phyloP scores from a whole-genome alignment of 1,140 invertebrate species.

The Periplaneta americana region DNA sequence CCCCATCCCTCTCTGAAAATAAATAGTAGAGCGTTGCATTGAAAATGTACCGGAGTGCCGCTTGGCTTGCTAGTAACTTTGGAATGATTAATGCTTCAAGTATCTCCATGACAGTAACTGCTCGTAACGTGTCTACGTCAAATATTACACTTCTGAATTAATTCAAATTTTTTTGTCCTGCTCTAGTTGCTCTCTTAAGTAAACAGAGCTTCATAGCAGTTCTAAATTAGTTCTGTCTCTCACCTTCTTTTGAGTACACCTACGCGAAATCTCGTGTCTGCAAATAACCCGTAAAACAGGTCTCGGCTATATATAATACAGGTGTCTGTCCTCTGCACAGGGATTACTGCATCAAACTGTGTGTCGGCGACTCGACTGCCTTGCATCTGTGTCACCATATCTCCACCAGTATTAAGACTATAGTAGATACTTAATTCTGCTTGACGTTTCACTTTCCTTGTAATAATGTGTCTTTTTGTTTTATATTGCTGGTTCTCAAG shows the following conservation, averaged over 20 bases:
- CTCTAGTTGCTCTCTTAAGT: not conserved
- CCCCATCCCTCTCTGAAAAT: not conserved
- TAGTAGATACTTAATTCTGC: too few species aligned
- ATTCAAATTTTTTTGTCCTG: not conserved
- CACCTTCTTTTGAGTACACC: not conserved
- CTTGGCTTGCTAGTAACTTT: not conserved
- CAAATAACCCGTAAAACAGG: not conserved
- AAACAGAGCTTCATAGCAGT: not conserved
- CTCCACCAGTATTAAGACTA: too few species aligned
- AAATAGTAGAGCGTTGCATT: not conserved
- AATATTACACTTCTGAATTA: not conserved
- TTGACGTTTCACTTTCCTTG: too few species aligned
- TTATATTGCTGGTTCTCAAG: too few species aligned
- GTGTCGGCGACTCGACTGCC: too few species aligned
- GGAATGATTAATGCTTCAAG: too few species aligned
- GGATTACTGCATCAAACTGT: too few species aligned
- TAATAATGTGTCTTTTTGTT: too few species aligned
- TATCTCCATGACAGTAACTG: too few species aligned
- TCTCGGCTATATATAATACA: not conserved
- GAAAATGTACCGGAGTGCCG: not conserved
- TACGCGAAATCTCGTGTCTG: not conserved
- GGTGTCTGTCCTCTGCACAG: too few species aligned
- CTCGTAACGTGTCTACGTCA: too few species aligned
- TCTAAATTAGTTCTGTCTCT: not conserved
- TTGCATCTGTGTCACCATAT: too few species aligned